These are phyloP conservation scores for Carcharodon carcharias DNA, from an alignment of 2,797 vertebrate species.

Conservation along the genomic window DNA sequence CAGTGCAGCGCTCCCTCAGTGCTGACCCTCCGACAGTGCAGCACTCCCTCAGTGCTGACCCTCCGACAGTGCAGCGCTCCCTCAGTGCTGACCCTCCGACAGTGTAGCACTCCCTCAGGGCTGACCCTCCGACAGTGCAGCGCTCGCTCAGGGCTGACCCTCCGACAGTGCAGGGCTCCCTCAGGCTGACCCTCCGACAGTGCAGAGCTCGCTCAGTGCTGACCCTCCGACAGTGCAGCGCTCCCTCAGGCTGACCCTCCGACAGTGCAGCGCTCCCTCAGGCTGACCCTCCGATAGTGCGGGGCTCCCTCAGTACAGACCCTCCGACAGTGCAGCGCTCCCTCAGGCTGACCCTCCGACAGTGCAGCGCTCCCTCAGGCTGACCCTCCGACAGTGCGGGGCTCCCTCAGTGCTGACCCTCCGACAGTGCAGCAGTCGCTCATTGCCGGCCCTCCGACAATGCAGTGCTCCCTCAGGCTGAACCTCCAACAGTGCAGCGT, in stretches of 20 bases:
- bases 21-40: neutral
- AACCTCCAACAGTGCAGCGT: too few species aligned
- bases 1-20: neutral
- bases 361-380: neutral
- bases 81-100: neutral
- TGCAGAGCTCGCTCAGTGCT: too few species aligned
- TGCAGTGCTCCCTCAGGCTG: too few species aligned
- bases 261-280: neutral
- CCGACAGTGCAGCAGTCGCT: neutral
- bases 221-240: too few species aligned
- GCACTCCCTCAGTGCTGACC: neutral
- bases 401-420: too few species aligned
- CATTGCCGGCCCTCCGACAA: too few species aligned
- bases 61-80: too few species aligned
- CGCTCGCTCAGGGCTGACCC: too few species aligned
- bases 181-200: too few species aligned
- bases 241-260: neutral
- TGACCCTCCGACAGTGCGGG: neutral
- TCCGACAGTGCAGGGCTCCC: neutral
- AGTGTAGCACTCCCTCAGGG: neutral
- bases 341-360: neutral
- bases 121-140: neutral
- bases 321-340: neutral
- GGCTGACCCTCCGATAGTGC: too few species aligned
- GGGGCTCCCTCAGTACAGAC: neutral